These are phyloP conservation scores for Acanthosepion pharaonis DNA, from an alignment of 2,888 invertebrate genomes.

Conservation along the genomic window DNA sequence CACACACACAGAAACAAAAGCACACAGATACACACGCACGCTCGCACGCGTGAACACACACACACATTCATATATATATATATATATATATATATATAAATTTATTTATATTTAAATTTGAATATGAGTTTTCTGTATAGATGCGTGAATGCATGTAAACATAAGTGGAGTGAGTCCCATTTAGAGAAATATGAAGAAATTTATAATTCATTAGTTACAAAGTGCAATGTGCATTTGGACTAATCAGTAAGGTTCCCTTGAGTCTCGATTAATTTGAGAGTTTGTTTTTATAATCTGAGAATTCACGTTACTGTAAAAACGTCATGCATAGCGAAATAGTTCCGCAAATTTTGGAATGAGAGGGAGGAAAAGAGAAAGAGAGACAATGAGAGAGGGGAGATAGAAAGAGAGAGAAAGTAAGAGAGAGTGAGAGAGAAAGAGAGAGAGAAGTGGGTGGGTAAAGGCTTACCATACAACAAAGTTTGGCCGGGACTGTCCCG, in stretches of 20 bases:
- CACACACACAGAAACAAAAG: too few species aligned
- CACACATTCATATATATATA: background rate
- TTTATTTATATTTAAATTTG: background rate
- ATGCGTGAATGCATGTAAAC: background rate
- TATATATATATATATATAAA: background rate
- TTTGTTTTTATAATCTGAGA: too few species aligned
- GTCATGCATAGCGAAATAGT: background rate
- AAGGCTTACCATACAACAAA: too few species aligned
- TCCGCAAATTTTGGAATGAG: background rate
- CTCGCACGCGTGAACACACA: too few species aligned
- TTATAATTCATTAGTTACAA: background rate
- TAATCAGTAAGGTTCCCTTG: too few species aligned
- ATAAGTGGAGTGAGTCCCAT: background rate
- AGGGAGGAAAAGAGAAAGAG: too few species aligned
- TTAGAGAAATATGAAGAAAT: background rate
- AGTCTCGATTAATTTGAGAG: too few species aligned
- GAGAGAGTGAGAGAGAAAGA: background rate
- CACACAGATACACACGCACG: too few species aligned
- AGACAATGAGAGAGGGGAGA: background rate
- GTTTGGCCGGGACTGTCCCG: too few species aligned
- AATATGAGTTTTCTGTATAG: too few species aligned
- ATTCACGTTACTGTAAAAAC: background rate
- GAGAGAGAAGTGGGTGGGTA: too few species aligned
- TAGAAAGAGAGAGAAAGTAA: background rate
- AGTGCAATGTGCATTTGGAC: too few species aligned